Conservation (phyloP, 2,113 vertebrate species). For the Sitta europaea region DNA sequence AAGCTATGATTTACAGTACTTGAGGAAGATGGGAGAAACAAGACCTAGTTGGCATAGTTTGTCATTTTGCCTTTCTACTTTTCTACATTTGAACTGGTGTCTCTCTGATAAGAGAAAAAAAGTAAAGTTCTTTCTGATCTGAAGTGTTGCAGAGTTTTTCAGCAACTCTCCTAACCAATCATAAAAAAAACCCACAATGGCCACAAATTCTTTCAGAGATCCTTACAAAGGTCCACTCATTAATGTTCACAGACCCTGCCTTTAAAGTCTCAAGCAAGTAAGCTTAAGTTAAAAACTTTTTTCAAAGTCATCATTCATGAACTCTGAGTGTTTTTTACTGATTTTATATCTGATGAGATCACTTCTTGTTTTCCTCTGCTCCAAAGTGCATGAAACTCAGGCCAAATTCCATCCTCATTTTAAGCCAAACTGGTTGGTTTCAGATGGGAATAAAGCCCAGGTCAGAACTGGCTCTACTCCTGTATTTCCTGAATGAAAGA, state of each 20-base stretch:
- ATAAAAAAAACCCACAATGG: neutral
- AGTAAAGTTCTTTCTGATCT: neutral
- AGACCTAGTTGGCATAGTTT: neutral
- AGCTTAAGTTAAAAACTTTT: neutral
- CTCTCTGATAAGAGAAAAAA: neutral
- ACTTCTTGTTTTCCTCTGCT: neutral
- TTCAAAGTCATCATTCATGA: neutral
- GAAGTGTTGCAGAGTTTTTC: neutral
- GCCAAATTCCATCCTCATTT: neutral
- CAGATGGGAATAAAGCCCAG: neutral
- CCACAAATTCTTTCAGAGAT: neutral
- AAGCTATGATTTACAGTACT: neutral
- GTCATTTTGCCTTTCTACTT: neutral
- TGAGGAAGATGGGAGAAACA: neutral
- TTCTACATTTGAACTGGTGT: neutral
- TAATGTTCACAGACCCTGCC: neutral
- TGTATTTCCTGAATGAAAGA: neutral
- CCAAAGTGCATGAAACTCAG: neutral
- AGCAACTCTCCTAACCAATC: neutral
- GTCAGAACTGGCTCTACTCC: neutral
- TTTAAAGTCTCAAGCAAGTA: neutral
- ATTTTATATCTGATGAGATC: neutral
- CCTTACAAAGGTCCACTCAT: neutral
- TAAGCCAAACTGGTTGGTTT: neutral
- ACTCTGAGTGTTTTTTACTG: neutral